Conservation (phyloP, 2,113 vertebrate genomes). For the Corapipo altera region DNA sequence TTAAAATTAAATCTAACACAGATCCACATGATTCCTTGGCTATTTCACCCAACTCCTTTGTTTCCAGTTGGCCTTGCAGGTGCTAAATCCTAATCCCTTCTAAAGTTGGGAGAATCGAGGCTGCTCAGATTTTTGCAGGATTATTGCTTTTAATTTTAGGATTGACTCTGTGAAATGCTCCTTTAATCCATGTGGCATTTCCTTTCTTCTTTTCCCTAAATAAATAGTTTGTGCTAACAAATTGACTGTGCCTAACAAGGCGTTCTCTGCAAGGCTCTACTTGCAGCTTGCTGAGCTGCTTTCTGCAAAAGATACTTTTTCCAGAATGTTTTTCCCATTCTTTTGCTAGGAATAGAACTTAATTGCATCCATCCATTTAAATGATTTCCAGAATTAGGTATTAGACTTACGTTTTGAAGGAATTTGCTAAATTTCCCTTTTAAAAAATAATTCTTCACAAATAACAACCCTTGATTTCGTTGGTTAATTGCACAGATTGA, state of each 20-base stretch:
- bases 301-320: not conserved
- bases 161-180: not conserved
- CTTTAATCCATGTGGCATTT: not conserved
- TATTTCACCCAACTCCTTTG: not conserved
- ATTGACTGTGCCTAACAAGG: not conserved
- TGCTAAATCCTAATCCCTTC: not conserved
- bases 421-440: slow-evolving; percentile 25
- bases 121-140: not conserved
- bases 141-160: not conserved
- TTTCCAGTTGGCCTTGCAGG: not conserved
- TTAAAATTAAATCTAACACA: not conserved
- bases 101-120: not conserved
- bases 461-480: slow-evolving; percentile 38
- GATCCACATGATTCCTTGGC: not conserved
- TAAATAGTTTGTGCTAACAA: slow-evolving; percentile 20
- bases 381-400: slow-evolving; percentile 29
- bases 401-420: slow-evolving; percentile 13
- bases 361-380: slow-evolving; percentile 2
- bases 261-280: not conserved
- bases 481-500: slow-evolving; percentile 67
- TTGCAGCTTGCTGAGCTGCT: slow-evolving; percentile 5
- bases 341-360: slow-evolving; percentile 5
- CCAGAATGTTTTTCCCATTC: not conserved
- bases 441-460: slow-evolving; percentile 5
- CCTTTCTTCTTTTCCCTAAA: slow-evolving; percentile 27